These are phyloP conservation scores for Gymnodraco acuticeps DNA, from an alignment of 2,797 vertebrate genomes.

Conservation along the genomic window DNA sequence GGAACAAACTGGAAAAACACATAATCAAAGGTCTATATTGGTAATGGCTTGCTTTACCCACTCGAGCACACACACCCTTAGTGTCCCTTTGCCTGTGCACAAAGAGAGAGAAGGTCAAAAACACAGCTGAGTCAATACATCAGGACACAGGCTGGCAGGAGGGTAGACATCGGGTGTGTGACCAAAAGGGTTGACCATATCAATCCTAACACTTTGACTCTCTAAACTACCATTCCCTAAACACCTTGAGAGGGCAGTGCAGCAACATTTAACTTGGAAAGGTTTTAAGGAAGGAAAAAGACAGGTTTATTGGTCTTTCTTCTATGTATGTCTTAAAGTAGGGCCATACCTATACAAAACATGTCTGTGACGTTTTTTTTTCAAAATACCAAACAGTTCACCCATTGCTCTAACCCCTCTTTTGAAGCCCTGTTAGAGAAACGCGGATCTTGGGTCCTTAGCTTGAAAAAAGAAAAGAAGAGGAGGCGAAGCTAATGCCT, in stretches of 20 bases:
- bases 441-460: too few species aligned
- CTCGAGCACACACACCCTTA: constrained; percentile 4
- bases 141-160: constrained; percentile 23
- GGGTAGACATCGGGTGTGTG: constrained; percentile 19
- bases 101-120: constrained; percentile 38
- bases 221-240: not conserved
- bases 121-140: constrained; percentile 71
- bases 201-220: constrained; percentile 3
- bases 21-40: constrained; percentile 44
- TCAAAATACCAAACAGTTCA: too few species aligned
- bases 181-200: constrained; percentile 22
- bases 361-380: too few species aligned
- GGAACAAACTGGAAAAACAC: constrained; percentile 25
- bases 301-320: constrained; percentile 7
- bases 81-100: too few species aligned
- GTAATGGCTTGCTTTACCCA: constrained; percentile 15
- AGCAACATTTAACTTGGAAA: not conserved
- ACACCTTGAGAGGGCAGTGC: not conserved
- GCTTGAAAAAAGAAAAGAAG: too few species aligned
- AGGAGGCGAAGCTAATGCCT: too few species aligned
- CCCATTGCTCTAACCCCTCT: too few species aligned
- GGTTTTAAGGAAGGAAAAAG: constrained; percentile 17
- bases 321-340: too few species aligned
- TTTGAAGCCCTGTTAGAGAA: too few species aligned
- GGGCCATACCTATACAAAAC: too few species aligned